These are phyloP conservation scores for Vesta saturnalis DNA, from an alignment of 2,888 invertebrate species.

Conservation along the genomic window DNA sequence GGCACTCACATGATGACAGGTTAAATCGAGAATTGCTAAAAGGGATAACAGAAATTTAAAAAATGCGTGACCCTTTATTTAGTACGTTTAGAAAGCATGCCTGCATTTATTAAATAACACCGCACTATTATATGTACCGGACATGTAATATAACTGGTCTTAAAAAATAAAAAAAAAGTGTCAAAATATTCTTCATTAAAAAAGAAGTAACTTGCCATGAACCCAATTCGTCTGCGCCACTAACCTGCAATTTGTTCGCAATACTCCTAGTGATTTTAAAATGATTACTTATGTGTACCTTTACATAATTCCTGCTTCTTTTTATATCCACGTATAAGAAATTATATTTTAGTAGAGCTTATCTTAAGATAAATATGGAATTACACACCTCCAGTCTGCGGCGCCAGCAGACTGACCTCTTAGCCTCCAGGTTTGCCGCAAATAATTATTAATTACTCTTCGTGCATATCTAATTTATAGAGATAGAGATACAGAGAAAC, in stretches of 20 bases:
- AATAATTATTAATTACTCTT: conserved; percentile 46
- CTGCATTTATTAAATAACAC: not conserved
- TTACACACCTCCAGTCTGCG: conserved; percentile 44
- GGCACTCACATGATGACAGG: not conserved
- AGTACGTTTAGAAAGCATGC: not conserved
- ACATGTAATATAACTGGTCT: not conserved
- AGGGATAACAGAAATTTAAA: not conserved
- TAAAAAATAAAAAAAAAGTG: not conserved
- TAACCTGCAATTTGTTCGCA: conserved; percentile 41
- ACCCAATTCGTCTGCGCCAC: conserved; percentile 40
- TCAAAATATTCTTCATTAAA: conserved; percentile 16
- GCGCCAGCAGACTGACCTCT: conserved; percentile 46
- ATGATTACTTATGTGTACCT: not conserved
- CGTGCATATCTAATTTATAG: conserved; percentile 40
- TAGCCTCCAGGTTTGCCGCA: conserved; percentile 44
- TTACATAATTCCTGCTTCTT: not conserved
- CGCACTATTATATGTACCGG: not conserved
- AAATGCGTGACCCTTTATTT: not conserved
- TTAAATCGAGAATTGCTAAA: not conserved
- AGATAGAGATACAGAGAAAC: conserved; percentile 7
- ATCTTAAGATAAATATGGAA: conserved; percentile 40
- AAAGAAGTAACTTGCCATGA: conserved; percentile 28
- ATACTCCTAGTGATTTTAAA: conserved; percentile 3
- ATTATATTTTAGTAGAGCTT: conserved; percentile 16
- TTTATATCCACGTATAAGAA: conserved; percentile 12